phyloP scores from a whole-genome alignment of 2,888 invertebrate species.

The Globia sparganii region DNA sequence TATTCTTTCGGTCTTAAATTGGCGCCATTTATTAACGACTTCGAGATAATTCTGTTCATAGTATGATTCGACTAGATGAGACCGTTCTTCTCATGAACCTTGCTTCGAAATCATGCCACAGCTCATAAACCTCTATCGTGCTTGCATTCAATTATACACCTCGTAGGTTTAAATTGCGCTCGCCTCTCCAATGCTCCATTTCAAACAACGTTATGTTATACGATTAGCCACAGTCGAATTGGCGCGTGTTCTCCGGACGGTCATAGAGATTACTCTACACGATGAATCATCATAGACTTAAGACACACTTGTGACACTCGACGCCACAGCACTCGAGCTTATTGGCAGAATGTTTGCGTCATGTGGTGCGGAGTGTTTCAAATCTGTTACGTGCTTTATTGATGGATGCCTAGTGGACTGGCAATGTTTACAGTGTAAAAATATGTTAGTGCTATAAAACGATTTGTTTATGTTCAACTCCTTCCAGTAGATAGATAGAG shows the following conservation, averaged over 20 bases:
- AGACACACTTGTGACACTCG: constrained; percentile 49
- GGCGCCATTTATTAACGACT: no score
- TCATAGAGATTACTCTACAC: constrained; percentile 54
- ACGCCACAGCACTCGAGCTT: constrained; percentile 38
- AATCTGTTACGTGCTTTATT: constrained; percentile 26
- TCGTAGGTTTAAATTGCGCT: constrained; percentile 32
- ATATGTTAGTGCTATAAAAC: constrained; percentile 37
- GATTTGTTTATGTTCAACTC: constrained; percentile 28
- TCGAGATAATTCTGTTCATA: neutral
- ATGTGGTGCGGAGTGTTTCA: constrained; percentile 17
- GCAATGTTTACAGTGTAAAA: constrained; percentile 35
- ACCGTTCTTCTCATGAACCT: constrained; percentile 6
- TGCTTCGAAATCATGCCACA: constrained; percentile 20
- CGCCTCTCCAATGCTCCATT: constrained; percentile 37
- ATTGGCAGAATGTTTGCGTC: constrained; percentile 34
- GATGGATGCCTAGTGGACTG: constrained; percentile 20
- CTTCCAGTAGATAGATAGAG: constrained; percentile 38
- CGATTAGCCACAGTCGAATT: constrained; percentile 56
- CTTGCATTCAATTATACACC: constrained; percentile 37
- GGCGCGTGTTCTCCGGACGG: constrained; percentile 54
- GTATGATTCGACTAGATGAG: neutral
- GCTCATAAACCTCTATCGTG: constrained; percentile 27
- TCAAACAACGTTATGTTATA: constrained; percentile 48
- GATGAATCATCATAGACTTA: constrained; percentile 53
- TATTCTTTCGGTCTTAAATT: neutral